Evolutionary conservation across 1,140 invertebrate species (phyloP), one percentile per base, ranked within the genome.

Genomic region (Wiebesia pumilae): DNA sequence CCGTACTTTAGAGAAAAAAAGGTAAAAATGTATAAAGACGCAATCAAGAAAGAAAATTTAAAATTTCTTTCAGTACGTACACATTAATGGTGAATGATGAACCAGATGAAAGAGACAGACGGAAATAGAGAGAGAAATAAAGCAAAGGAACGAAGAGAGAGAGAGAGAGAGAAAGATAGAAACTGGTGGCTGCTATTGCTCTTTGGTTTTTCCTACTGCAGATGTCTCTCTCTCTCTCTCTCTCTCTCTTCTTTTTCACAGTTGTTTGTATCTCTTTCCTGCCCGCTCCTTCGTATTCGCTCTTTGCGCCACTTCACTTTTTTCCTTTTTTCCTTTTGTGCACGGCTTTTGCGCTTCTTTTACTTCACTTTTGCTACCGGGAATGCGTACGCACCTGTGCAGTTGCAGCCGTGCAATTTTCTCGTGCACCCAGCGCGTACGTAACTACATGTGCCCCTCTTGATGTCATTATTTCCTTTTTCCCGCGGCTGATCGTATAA

Each of bases 391-490:
- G 58, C 47, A 75, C 67, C 43, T 77, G 85, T 35, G 67, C 35
- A 62, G 54, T 33, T 65, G 38, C 40, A 40, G 38, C 19, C 71
- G 10, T 27, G 73, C 35, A 84, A 40, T 51, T 86, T 51, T 80
- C 81, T 73, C 38, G 10, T 40, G 1, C 38, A 40, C 38, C 30
- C n/a, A 73, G 14, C 24, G 10, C 35, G 16, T 40, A 24, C 35
- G 24, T 43, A 3, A 4, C 38, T 73, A 40, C 24, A 73, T 73
- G 24, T 43, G 40, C 43, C 54, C 81, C 81, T 85, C 71, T n/a
- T 83, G 81, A 83, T 73, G 81, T 73, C 69, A 75, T 75, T 83
- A 75, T 75, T 75, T 83, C 35, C 30, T 83, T 77, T 83, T 77
- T 77, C 67, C 47, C 10, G 27, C 19, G 79, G 40, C 51, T 40